phyloP scores from a whole-genome alignment of 1,140 invertebrate genomes.

The Drosophila mojavensis region DNA sequence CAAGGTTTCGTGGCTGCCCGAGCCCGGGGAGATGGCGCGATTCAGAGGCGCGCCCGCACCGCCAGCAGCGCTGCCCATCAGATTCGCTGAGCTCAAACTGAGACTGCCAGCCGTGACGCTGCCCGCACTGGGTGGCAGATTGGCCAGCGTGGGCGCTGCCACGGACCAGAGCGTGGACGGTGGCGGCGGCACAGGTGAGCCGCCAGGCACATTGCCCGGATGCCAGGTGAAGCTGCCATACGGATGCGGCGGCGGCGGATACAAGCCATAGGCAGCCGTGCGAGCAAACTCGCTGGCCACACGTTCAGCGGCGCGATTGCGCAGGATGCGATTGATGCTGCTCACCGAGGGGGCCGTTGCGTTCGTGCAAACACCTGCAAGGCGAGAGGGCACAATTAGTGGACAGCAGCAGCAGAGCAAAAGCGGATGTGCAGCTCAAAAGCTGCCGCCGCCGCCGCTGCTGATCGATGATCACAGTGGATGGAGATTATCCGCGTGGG shows the following conservation, averaged over 20 bases:
- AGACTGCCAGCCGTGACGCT: constrained; percentile 37
- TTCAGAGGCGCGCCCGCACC: constrained; percentile 42
- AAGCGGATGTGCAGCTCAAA: constrained; percentile 13
- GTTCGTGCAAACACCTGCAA: constrained; percentile 92
- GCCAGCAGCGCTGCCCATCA: constrained; percentile 40
- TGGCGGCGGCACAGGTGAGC: constrained; percentile 55
- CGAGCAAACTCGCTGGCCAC: constrained; percentile 96
- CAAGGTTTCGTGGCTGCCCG: constrained; percentile 81
- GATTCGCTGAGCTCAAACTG: constrained; percentile 59
- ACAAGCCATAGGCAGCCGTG: constrained; percentile 94
- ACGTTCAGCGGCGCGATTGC: constrained; percentile 95
- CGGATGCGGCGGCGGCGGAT: constrained; percentile 88
- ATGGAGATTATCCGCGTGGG: constrained; percentile 28
- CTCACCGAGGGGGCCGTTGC: constrained; percentile 95
- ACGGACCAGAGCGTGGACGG: constrained; percentile 67
- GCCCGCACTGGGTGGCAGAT: constrained; percentile 53
- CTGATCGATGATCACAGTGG: constrained; percentile 19
- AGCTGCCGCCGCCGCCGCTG: constrained; percentile 41
- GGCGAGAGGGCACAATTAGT: constrained; percentile 48
- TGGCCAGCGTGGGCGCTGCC: constrained; percentile 64
- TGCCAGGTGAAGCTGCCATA: constrained; percentile 86
- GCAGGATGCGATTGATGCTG: constrained; percentile 95
- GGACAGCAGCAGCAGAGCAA: constrained; percentile 5
- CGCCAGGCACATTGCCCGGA: constrained; percentile 62
- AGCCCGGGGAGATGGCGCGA: constrained; percentile 77